Percentiles rank a stretch among this genome's conserved stretches.
Evolutionary conservation across 2,113 vertebrate species (phyloP).

Genomic region (Albula goreensis): DNA sequence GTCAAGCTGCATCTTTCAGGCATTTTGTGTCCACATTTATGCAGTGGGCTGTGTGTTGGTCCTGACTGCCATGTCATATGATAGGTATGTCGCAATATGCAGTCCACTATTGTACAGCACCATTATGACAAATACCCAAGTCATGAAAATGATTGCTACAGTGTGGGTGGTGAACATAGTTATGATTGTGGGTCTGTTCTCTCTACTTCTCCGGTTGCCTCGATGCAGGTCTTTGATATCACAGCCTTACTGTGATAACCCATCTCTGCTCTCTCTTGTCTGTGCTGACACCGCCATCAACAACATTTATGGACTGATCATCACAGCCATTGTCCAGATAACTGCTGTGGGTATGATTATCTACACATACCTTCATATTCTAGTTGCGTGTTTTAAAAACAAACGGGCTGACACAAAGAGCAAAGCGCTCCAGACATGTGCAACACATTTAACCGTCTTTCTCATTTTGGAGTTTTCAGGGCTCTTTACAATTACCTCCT

Average conservation of each 20-base stretch:
- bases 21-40: conserved; percentile 53
- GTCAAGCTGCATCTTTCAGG: conserved; percentile 52
- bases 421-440: conserved; percentile 63
- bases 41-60: conserved; percentile 49
- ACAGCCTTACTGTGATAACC: conserved; percentile 62
- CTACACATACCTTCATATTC: conserved; percentile 59
- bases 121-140: conserved; percentile 44
- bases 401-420: conserved; percentile 38
- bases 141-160: conserved; percentile 43
- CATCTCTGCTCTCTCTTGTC: conserved; percentile 47
- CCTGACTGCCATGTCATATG: conserved; percentile 61
- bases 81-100: conserved; percentile 65
- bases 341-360: conserved; percentile 34
- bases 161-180: conserved; percentile 47
- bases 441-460: conserved; percentile 56
- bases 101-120: conserved; percentile 55
- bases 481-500: conserved; percentile 36
- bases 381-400: conserved; percentile 47
- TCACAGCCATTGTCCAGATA: not conserved
- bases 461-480: conserved; percentile 52
- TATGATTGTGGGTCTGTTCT: conserved; percentile 37
- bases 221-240: conserved; percentile 53
- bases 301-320: conserved; percentile 52
- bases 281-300: conserved; percentile 53
- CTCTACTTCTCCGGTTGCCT: conserved; percentile 21